Base-by-base conservation (phyloP, 2,113 vertebrate genomes). In the Arothron firmamentum region DNA sequence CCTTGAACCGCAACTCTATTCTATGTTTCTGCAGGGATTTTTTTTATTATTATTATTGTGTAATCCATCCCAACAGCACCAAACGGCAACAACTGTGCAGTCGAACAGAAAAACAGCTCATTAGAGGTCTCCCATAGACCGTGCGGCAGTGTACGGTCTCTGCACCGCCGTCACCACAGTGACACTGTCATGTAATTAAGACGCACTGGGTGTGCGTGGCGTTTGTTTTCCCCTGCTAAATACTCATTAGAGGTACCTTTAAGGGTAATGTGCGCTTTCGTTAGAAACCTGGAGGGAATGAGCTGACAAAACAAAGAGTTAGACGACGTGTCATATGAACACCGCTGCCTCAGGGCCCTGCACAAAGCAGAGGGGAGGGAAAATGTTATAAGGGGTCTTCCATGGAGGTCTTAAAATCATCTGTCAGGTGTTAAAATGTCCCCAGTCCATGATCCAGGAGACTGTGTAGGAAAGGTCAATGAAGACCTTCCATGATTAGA, bases 241-340 rank as follows among this genome's bases (percentile, higher is more conserved):
- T 71, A 76, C 79, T 88, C 86, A 89, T 89, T 89, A 90, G 82
- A 79, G 76, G 47, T 56, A 80, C 77, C 78, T 88, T 90, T 83
- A 90, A 87, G 78, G 77, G 76, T 84, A 84, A 90, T 84, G 81
- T 81, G 70, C 41, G 67, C 56, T 75, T 56, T 58, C 66, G 72
- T 78, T 63, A 74, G 61, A 62, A 82, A 75, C 83, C 73, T 70
- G 51, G 59, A 81, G 81, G 77, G 86, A 78, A 82, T 77, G 56
- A 79, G 61, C 62, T 77, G 83, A 85, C 82, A 87, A 80, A 82
- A 80, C 65, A 81, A 45, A 58, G 55, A 57, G 52, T 53, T 59
- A 45, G 49, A 62, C 47, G 60, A 77, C 54, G 56, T 59, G 54
- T 73, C 80, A 69, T 72, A 56, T 62, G 56, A 53, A 49, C 48